Evolutionary conservation across 2,888 invertebrate genomes (phyloP), one percentile per base, ranked within the genome.

Genomic region (Euclidia mi): DNA sequence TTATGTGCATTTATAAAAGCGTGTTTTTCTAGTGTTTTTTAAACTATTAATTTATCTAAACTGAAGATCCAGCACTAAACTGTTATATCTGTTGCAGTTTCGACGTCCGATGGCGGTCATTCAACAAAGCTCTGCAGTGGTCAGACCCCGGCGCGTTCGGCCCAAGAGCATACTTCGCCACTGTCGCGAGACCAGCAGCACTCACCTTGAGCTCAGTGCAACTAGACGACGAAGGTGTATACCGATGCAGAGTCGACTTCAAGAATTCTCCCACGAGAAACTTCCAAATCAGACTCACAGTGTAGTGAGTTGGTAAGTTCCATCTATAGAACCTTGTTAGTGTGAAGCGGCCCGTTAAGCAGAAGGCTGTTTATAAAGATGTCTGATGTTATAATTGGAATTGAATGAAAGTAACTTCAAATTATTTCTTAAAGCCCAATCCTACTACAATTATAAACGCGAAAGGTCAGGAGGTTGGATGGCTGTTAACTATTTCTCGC

Each of bases 241-340:
- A 98, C 92, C 95, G 98, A 72, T 98, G 98, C 89, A 95, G 98
- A 63, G 98, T 98, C 28, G 98, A 98, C 92, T 98, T 98, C 90
- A 96, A 97, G 79, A 98, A 97, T 82, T 97, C 98, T 6, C 98
- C 98, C 25, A 98, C 98, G 10, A 96, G 98, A 78, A 98, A 98
- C 89, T 97, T 98, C 88, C 97, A 97, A 82, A 97, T 98, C 88
- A 97, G 97, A 86, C 96, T 98, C 72, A 97, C 98, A 81, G 98
- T 98, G 79, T n/a, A n/a, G n/a, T n/a, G n/a, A n/a, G 97, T 98
- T 88, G 98, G 98, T 98, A 94, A 96, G 97, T 94, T 31, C 42
- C n/a, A 9, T 9, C 4, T 37, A 10, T 17, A 15, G 3, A 1
- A 25, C n/a, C n/a, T n/a, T n/a, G n/a, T n/a, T n/a, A n/a, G n/a